Evolutionary conservation across 2,113 vertebrate species (phyloP), one percentile per base, ranked within the genome.

Genomic region (Meriones unguiculatus): DNA sequence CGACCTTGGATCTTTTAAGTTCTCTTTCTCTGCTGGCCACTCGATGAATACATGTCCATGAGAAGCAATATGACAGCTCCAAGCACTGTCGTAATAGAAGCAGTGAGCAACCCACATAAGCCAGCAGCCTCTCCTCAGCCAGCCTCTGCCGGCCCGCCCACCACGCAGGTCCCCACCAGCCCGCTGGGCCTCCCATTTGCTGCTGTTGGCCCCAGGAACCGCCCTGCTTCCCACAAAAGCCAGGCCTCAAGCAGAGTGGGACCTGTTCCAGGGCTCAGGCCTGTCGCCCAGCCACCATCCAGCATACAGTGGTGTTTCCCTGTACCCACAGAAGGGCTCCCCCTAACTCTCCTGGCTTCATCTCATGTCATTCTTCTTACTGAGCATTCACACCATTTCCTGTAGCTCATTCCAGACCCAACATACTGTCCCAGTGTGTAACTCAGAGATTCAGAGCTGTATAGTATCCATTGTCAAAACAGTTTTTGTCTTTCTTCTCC

Each of bases 391-490:
- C 80, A 86, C 84, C 32, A 17, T 59, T 67, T 28, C 20, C 77
- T 62, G n/a, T 38, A 84, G 65, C 41, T 52, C 46, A 6, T 59
- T 85, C 86, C 65, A 72, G 25, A 54, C 22, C 46, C 77, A 17
- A 75, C 62, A 80, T 3, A 18, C 7, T 50, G 87, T 18, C 72
- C 35, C 7, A 35, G 35, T 78, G 88, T 82, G 59, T 30, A 72
- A 38, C 50, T 90, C 90, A 81, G 70, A 57, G 64, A 87, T 80
- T 76, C 88, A 35, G 0, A 95, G 86, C 97, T 90, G 17, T n/a
- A 54, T 15, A 35, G 35, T 77, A 87, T 32, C 57, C 38, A 88
- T 54, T 14, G 57, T 54, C 64, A 25, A 57, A 82, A 73, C 59
- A n/a, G 17, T 80, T 67, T 80, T 65, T 69, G 50, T 35, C 75